Percentiles rank a stretch among this genome's conserved stretches.
These are phyloP conservation scores for Triplophysa rosa DNA, from an alignment of 2,113 vertebrate species.

Conservation along the genomic window DNA sequence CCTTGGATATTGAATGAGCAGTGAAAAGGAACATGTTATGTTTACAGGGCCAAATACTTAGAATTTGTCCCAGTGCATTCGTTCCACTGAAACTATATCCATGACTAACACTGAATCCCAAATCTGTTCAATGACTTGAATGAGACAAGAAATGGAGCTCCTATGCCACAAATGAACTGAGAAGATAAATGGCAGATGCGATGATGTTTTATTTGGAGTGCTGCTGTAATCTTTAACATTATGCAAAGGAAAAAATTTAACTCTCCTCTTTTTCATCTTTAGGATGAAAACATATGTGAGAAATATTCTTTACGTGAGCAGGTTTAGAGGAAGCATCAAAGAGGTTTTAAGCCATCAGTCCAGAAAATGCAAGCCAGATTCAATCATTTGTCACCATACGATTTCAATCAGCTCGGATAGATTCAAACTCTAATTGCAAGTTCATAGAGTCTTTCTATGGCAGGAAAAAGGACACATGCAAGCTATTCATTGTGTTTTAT, in stretches of 20 bases:
- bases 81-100: slow-evolving; percentile 6
- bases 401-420: slow-evolving; percentile 64
- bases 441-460: slow-evolving; percentile 6
- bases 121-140: not conserved
- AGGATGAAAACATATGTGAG: slow-evolving; percentile 70
- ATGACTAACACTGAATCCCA: slow-evolving; percentile 18
- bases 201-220: slow-evolving; percentile 24
- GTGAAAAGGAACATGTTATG: not conserved
- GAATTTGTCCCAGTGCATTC: not conserved
- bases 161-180: slow-evolving; percentile 1
- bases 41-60: not conserved
- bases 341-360: slow-evolving; percentile 61
- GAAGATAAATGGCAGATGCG: slow-evolving; percentile 41
- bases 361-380: slow-evolving; percentile 71
- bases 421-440: slow-evolving; percentile 50
- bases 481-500: not conserved
- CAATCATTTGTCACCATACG: slow-evolving; percentile 65
- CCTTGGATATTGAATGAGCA: not conserved
- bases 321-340: slow-evolving; percentile 68
- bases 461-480: not conserved
- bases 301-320: slow-evolving; percentile 62
- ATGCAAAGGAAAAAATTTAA: slow-evolving; percentile 45
- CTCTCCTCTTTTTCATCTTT: slow-evolving; percentile 42
- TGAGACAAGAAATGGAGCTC: slow-evolving; percentile 30
- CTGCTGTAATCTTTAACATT: slow-evolving; percentile 39